Conservation (phyloP, 1,140 invertebrate species). For the Adoxophyes honmai region DNA sequence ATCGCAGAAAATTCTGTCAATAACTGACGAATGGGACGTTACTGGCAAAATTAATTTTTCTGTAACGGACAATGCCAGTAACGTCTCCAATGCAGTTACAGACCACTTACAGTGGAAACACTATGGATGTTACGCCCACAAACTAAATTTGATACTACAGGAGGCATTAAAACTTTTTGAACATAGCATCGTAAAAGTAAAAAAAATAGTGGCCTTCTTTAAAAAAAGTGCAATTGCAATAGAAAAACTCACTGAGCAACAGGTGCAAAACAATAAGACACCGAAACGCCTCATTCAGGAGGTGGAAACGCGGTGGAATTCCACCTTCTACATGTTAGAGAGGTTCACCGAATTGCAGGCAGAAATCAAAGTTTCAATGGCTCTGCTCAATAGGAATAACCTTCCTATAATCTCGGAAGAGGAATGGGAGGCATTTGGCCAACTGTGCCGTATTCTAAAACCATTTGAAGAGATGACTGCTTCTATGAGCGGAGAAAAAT, state of each 20-base stretch:
- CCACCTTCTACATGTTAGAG: conserved; percentile 40
- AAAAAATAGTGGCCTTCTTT: conserved; percentile 20
- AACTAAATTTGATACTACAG: conserved; percentile 36
- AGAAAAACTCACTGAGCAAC: conserved; percentile 19
- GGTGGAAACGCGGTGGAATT: conserved; percentile 51
- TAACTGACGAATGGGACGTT: neutral
- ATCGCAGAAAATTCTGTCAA: too few relatives aligned
- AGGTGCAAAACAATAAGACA: conserved; percentile 27
- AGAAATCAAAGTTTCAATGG: conserved; percentile 16
- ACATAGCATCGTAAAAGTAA: conserved; percentile 18
- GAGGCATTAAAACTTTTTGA: conserved; percentile 21
- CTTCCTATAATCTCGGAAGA: conserved; percentile 14
- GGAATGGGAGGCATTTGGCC: conserved; percentile 18
- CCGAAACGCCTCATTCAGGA: conserved; percentile 38
- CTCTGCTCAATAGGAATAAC: conserved; percentile 1
- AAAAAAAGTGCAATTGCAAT: conserved; percentile 22
- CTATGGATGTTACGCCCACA: conserved; percentile 41
- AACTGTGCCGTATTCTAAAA: conserved; percentile 20
- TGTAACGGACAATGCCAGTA: conserved; percentile 36
- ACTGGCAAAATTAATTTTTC: conserved; percentile 16
- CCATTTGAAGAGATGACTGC: conserved; percentile 30
- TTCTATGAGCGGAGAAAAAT: conserved; percentile 31
- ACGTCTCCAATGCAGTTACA: conserved; percentile 35
- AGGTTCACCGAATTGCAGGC: conserved; percentile 35
- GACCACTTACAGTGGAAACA: conserved; percentile 28